Evolutionary conservation across 2,888 invertebrate species (phyloP).

Genomic region (Lepidochrysops patricia): DNA sequence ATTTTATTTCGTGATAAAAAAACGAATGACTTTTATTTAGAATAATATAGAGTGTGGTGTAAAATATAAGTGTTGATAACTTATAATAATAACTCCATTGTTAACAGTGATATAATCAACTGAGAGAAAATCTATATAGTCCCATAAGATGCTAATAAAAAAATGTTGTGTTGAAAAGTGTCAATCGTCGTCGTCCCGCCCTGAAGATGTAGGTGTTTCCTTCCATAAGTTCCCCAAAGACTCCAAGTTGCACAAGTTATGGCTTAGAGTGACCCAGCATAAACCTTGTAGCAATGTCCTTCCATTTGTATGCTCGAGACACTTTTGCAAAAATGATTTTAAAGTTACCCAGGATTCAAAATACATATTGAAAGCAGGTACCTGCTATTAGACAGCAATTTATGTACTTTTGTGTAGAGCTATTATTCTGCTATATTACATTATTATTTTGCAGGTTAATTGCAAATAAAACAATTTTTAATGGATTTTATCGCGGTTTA

Average conservation of each 20-base stretch:
- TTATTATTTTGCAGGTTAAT: not conserved
- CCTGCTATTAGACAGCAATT: constrained; percentile 19
- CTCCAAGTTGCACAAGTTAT: constrained; percentile 71
- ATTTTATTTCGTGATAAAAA: not conserved
- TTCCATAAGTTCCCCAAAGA: constrained; percentile 85
- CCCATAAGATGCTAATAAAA: constrained; percentile 71
- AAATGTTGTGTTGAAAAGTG: constrained; percentile 78
- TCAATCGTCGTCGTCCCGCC: constrained; percentile 74
- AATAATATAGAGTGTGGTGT: no score
- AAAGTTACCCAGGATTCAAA: constrained; percentile 80
- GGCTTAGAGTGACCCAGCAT: constrained; percentile 78
- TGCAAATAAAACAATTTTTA: no score
- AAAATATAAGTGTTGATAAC: not conserved
- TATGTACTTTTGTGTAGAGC: constrained; percentile 16
- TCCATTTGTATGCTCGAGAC: constrained; percentile 82
- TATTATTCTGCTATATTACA: not conserved
- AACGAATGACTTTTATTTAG: no score
- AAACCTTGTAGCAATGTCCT: constrained; percentile 68
- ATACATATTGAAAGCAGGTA: constrained; percentile 78
- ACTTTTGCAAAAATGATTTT: constrained; percentile 83
- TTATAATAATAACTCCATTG: not conserved
- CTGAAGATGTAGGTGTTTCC: constrained; percentile 80
- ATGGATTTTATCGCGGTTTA: no score
- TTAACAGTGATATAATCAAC: not conserved
- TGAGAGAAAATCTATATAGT: not conserved